A percentile compares a stretch with the other conserved stretches of the same genome.
Evolutionary conservation across 2,888 invertebrate genomes (phyloP).

Genomic region (Orchestes rusci): DNA sequence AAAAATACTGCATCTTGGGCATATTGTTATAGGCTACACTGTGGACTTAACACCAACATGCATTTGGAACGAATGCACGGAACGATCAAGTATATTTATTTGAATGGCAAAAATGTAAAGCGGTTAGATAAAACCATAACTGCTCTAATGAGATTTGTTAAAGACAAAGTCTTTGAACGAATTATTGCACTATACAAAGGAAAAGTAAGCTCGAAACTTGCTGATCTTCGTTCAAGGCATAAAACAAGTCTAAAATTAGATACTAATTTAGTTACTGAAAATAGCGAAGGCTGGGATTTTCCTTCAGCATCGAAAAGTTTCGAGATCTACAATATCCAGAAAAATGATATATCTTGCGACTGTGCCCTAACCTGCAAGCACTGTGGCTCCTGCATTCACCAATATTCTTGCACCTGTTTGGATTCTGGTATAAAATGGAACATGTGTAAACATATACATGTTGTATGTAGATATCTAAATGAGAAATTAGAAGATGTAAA

Average conservation of each 20-base stretch:
- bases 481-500: too few species aligned
- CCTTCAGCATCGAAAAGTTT: conserved; percentile 4
- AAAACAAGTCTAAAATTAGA: conserved; percentile 12
- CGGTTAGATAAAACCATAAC: too few species aligned
- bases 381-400: conserved; percentile 18
- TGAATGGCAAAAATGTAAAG: too few species aligned
- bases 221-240: conserved; percentile 6
- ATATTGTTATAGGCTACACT: too few species aligned
- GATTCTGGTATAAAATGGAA: conserved; percentile 9
- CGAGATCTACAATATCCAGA: conserved; percentile 9
- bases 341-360: conserved; percentile 7
- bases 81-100: too few species aligned
- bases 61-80: too few species aligned
- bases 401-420: conserved; percentile 17
- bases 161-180: too few species aligned
- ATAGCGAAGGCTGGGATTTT: conserved; percentile 12
- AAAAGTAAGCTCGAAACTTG: conserved; percentile 24
- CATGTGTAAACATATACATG: conserved; percentile 4
- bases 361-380: conserved; percentile 15
- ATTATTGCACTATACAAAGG: conserved; percentile 29
- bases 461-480: background rate
- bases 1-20: too few species aligned
- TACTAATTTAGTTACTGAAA: conserved; percentile 1
- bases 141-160: too few species aligned
- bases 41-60: too few species aligned